Base-by-base conservation (phyloP, 2,797 vertebrate species). In the Halcyon chelicuti region DNA sequence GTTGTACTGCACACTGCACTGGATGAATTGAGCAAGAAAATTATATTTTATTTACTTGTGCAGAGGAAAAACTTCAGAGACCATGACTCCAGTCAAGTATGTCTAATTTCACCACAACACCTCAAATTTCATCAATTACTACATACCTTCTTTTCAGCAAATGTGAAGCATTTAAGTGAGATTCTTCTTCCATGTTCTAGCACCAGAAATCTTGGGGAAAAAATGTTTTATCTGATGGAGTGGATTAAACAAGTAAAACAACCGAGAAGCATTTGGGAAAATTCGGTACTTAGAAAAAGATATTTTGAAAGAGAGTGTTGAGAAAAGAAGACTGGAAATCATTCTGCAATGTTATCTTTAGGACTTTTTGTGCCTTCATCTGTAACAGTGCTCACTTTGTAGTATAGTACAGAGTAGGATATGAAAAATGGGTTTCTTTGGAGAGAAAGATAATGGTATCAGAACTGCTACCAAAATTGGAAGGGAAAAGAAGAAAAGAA, bases 401-500 rank as follows among this genome's bases (percentile, higher is more conserved):
- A 83, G 23, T 73, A 18, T 0, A 52, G 15, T 16, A 20, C 28
- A 75, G 13, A 67, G 49, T 62, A 93, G 82, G 47, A 80, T 65
- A 94, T 33, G 10, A 94, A 96, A 93, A 96, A 83, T 31, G 9
- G 4, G 10, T 81, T 96, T 96, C 81, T 92, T 93, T 92, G 68
- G 81, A 96, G 78, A 97, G 97, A 91, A 4, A 68, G 72, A 94
- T 58, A 96, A 94, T 63, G 40, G 55, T 94, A 94, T 94, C 71
- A 95, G 90, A 84, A 97, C 57, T 55, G 13, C 62, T 94, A 96
- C 49, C 62, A 93, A 95, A 94, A 94, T 75, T 35, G 7, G 92
- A 88, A 93, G 51, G n/a, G 33, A 57, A 87, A 96, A 86, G 35
- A 61, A 63, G 6, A 70, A 58, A 79, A 23, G 35, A 46, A 74